Base-by-base conservation (phyloP, 1,140 invertebrate genomes). In the Pseudomyrmex pallidus region DNA sequence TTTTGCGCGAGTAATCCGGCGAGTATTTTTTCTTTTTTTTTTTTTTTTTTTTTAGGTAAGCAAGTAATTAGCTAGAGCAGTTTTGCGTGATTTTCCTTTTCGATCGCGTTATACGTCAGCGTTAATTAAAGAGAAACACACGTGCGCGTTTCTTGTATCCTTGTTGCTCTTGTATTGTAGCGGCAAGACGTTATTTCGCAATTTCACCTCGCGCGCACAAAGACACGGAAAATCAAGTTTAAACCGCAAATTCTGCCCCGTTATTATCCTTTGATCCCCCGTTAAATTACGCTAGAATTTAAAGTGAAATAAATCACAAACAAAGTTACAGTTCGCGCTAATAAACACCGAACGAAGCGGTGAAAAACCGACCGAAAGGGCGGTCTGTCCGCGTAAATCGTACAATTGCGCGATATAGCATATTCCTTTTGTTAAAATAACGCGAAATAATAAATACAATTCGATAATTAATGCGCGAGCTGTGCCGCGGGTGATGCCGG, bases 291-390 rank as follows among this genome's bases (percentile, higher is more conserved):
- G 48, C 54, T 77, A 46, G 48, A 52, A 74, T 74, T 46, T 54
- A 52, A 56, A 35, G 12, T 67, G 13, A n/a, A 67, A 68, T 77
- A 44, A 68, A 46, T 77, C 13, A 67, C 50, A 44, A 67, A 77
- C 67, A 22, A 66, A 56, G 12, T 17, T 35, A 35, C 4, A 56
- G 13, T 50, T 46, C 22, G 8, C 12, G 48, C 35, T 35, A 77
- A 56, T n/a, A 9, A 77, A 68, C n/a, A 67, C 67, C 9, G 48
- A 13, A 56, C 56, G 66, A 67, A 20, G 9, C n/a, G n/a, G n/a
- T n/a, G n/a, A n/a, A n/a, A n/a, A n/a, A n/a, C n/a, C n/a, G n/a
- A n/a, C 20, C 17, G n/a, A 20, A 48, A 20, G 10, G 20, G 17
- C n/a, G 7, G 17, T 56, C 12, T 22, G 22, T 56, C 13, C 50